Evolutionary conservation across 2,797 vertebrate species (phyloP).

Genomic region (Nannoperca obscura): DNA sequence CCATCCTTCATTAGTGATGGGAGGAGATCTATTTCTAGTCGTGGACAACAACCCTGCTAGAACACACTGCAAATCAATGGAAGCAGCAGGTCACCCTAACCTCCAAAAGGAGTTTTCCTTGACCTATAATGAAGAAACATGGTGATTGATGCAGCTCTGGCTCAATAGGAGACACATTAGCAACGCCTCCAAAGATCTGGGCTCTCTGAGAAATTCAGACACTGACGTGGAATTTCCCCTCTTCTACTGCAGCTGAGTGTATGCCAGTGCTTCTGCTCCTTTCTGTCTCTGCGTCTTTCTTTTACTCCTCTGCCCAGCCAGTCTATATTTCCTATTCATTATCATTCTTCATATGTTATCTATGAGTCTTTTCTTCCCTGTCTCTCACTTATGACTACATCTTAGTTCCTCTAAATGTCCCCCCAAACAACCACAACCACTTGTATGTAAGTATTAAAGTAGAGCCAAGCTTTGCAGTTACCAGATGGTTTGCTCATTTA

Average conservation of each 20-base stretch:
- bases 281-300: slow-evolving; percentile 25
- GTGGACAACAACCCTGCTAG: slow-evolving; percentile 19
- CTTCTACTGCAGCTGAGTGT: slow-evolving; percentile 56
- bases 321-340: slow-evolving; percentile 35
- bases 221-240: slow-evolving; percentile 79
- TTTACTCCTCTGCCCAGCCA: slow-evolving; percentile 21
- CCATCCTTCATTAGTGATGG: slow-evolving; percentile 35
- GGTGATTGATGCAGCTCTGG: slow-evolving; percentile 55
- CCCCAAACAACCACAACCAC: slow-evolving; percentile 24
- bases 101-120: slow-evolving; percentile 45
- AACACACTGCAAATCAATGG: slow-evolving; percentile 32
- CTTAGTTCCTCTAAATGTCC: slow-evolving; percentile 29
- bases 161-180: slow-evolving; percentile 50
- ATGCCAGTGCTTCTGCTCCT: slow-evolving; percentile 50
- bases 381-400: slow-evolving; percentile 21
- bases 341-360: slow-evolving; percentile 23
- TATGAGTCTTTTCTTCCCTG: slow-evolving; percentile 20
- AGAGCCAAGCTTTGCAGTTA: slow-evolving; percentile 25
- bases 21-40: slow-evolving; percentile 32
- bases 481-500: slow-evolving; percentile 54
- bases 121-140: slow-evolving; percentile 50
- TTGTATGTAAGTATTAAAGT: slow-evolving; percentile 19
- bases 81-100: slow-evolving; percentile 38
- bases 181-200: slow-evolving; percentile 62
- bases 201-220: slow-evolving; percentile 66